Evolutionary conservation across 2,797 vertebrate species (phyloP).

Genomic region (Trachurus trachurus): DNA sequence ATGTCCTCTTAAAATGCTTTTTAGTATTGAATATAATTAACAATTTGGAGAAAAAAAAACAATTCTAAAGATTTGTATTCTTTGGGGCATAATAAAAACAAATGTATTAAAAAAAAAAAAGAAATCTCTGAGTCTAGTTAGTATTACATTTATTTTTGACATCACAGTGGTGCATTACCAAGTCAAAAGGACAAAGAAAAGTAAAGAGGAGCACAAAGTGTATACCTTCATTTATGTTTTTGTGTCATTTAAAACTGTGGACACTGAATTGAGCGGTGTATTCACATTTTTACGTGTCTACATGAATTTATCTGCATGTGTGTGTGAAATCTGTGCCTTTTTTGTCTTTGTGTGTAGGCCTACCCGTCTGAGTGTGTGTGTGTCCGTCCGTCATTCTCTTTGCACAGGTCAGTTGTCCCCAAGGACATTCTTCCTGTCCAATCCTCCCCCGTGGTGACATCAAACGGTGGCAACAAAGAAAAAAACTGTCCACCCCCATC

Average conservation of each 20-base stretch:
- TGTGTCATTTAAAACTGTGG: neutral
- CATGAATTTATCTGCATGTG: neutral
- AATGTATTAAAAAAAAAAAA: too few relatives aligned
- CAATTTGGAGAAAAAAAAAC: too few relatives aligned
- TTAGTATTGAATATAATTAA: too few relatives aligned
- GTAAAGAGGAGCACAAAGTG: neutral
- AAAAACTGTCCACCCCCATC: slow-evolving; percentile 51
- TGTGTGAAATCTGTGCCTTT: slow-evolving; percentile 16
- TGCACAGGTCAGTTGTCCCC: slow-evolving; percentile 53
- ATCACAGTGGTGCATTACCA: too few relatives aligned
- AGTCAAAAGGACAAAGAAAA: neutral
- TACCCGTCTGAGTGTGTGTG: neutral
- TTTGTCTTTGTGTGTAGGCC: slow-evolving; percentile 3
- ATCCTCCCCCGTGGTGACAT: slow-evolving; percentile 48
- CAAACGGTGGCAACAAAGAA: slow-evolving; percentile 60
- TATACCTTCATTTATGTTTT: neutral
- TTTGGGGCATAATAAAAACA: too few relatives aligned
- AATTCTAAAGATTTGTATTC: neutral
- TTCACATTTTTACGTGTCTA: neutral
- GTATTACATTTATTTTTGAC: too few relatives aligned
- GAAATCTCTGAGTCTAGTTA: too few relatives aligned
- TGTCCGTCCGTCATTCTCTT: slow-evolving; percentile 38
- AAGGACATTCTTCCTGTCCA: slow-evolving; percentile 53
- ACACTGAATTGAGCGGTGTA: neutral
- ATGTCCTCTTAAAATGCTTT: neutral